These are phyloP conservation scores for Bubo bubo DNA, from an alignment of 2,113 vertebrate species.

Conservation along the genomic window DNA sequence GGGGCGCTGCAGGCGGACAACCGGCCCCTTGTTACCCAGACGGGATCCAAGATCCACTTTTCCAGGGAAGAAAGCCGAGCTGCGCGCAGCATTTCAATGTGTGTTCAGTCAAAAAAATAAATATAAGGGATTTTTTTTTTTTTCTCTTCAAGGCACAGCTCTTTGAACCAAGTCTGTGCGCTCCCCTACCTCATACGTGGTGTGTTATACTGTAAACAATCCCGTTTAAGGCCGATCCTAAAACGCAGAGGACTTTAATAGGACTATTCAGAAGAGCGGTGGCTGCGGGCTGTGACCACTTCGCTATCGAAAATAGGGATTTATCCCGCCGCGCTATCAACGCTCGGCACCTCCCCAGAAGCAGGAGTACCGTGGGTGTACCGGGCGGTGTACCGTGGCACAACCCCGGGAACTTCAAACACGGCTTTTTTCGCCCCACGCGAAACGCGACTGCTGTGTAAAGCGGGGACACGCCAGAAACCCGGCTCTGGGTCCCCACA, in stretches of 20 bases:
- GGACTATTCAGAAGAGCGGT: neutral
- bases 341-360: neutral
- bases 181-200: neutral
- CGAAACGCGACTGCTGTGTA: neutral
- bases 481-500: rapidly evolving
- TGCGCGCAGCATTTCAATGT: neutral
- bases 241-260: neutral
- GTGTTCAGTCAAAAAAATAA: neutral
- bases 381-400: rapidly evolving
- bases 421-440: neutral
- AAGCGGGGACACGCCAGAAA: neutral
- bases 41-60: neutral
- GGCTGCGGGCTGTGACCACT: neutral
- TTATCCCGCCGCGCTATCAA: neutral
- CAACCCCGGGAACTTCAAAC: neutral
- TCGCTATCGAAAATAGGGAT: neutral
- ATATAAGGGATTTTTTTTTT: neutral
- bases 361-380: neutral
- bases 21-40: neutral
- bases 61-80: neutral
- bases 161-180: neutral
- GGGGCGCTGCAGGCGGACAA: neutral
- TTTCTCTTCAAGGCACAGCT: neutral
- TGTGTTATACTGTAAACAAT: neutral
- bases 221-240: neutral